phyloP scores from a whole-genome alignment of 1,140 invertebrate species.

The Batillaria attramentaria region DNA sequence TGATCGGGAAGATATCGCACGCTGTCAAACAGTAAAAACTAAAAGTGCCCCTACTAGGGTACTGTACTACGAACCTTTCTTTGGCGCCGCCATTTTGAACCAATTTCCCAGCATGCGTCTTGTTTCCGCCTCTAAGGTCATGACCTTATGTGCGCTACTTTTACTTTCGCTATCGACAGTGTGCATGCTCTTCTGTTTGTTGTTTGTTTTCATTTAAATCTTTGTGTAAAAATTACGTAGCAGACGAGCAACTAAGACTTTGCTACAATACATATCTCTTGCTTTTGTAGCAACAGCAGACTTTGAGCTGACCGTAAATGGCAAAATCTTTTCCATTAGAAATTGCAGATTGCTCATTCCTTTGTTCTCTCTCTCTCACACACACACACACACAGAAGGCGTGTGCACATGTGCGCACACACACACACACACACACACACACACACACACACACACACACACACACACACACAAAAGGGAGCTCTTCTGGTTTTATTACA shows the following conservation, averaged over 20 bases:
- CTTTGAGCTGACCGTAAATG: too few species aligned
- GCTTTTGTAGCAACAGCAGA: too few species aligned
- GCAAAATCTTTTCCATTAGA: too few species aligned
- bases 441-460: conserved; percentile 23
- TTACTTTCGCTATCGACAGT: conserved; percentile 8
- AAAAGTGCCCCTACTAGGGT: too few species aligned
- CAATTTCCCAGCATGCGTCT: conserved; percentile 22
- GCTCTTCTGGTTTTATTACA: too few species aligned
- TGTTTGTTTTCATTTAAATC: not conserved
- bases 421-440: conserved; percentile 18
- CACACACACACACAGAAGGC: conserved; percentile 3
- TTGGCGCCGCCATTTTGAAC: conserved; percentile 39
- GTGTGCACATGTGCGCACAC: not conserved
- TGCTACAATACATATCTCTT: too few species aligned
- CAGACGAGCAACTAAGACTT: not conserved
- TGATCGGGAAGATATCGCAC: too few species aligned
- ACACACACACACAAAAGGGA: not conserved
- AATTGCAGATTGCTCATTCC: too few species aligned
- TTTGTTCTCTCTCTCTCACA: not conserved
- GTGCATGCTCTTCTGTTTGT: not conserved
- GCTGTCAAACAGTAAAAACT: too few species aligned
- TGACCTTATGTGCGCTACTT: too few species aligned
- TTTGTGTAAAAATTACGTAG: not conserved
- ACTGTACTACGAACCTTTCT: too few species aligned
- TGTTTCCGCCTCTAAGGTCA: conserved; percentile 8